These are phyloP conservation scores for Eurystomus glaucurus DNA, from an alignment of 2,797 vertebrate genomes.

Conservation along the genomic window DNA sequence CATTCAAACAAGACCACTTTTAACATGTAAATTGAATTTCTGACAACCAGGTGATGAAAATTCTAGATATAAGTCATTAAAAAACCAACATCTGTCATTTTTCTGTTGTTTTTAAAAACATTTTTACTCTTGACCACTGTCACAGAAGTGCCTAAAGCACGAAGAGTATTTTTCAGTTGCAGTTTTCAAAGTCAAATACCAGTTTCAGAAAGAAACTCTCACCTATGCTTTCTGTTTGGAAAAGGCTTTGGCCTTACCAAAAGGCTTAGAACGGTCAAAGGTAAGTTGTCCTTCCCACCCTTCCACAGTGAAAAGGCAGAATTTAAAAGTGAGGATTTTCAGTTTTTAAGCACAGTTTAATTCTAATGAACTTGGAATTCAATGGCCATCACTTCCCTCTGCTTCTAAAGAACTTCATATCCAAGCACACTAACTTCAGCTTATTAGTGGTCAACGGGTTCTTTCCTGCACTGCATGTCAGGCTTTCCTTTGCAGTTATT, in stretches of 20 bases:
- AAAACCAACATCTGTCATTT: not conserved
- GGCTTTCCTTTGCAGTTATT: not conserved
- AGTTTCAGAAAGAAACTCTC: slow-evolving; percentile 1
- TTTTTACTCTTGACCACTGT: slow-evolving; percentile 33
- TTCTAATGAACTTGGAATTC: not conserved
- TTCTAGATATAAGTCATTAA: not conserved
- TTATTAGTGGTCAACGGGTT: not conserved
- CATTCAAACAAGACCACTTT: not conserved
- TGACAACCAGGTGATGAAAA: not conserved
- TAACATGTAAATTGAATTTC: not conserved
- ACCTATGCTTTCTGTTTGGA: not conserved
- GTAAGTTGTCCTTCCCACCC: not conserved
- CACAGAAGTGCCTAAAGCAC: not conserved
- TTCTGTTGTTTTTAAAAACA: not conserved
- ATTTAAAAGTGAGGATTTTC: not conserved
- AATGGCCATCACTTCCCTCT: not conserved
- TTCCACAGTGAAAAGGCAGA: not conserved
- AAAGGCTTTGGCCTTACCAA: not conserved
- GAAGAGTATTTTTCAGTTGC: not conserved
- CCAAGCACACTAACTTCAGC: not conserved
- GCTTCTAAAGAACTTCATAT: not conserved
- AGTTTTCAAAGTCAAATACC: not conserved
- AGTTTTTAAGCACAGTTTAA: not conserved
- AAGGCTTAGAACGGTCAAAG: not conserved
- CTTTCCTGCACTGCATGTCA: not conserved